Percentiles rank a stretch among this genome's conserved stretches.
phyloP scores from a whole-genome alignment of 2,797 vertebrate species.

The Natrix natrix region DNA sequence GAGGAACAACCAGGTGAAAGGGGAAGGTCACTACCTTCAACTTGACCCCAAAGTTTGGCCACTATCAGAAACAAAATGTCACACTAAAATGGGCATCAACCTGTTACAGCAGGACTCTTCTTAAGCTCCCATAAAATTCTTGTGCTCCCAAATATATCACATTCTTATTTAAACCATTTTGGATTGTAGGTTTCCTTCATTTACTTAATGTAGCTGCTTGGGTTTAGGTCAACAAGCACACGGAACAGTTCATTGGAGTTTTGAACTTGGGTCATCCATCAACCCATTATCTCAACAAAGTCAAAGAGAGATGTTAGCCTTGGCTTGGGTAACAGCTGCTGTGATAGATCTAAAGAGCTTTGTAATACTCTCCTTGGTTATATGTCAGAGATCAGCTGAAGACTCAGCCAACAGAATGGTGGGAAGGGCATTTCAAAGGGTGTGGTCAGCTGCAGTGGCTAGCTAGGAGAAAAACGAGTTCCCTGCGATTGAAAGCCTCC shows the following conservation, averaged over 20 bases:
- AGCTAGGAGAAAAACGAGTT: neutral
- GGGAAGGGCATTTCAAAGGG: neutral
- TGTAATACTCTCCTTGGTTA: neutral
- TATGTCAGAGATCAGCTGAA: neutral
- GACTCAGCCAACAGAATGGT: neutral
- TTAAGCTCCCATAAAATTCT: neutral
- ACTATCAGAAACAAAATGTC: neutral
- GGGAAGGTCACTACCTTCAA: neutral
- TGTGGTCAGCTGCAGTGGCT: too few species aligned
- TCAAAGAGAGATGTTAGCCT: neutral
- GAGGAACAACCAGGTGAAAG: neutral
- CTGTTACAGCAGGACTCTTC: neutral
- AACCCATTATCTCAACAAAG: neutral
- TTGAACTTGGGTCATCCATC: neutral
- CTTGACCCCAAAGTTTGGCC: neutral
- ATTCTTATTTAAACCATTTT: too few species aligned
- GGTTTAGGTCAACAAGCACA: neutral
- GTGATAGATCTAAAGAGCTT: neutral
- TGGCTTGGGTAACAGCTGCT: neutral
- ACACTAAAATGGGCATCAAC: neutral
- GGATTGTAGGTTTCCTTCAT: neutral
- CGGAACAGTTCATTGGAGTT: neutral
- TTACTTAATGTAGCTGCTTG: neutral
- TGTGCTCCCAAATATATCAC: neutral
- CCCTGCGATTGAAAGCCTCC: neutral